Evolutionary conservation across 2,113 vertebrate genomes (phyloP), one percentile per base, ranked within the genome.

Genomic region (Sitta europaea): DNA sequence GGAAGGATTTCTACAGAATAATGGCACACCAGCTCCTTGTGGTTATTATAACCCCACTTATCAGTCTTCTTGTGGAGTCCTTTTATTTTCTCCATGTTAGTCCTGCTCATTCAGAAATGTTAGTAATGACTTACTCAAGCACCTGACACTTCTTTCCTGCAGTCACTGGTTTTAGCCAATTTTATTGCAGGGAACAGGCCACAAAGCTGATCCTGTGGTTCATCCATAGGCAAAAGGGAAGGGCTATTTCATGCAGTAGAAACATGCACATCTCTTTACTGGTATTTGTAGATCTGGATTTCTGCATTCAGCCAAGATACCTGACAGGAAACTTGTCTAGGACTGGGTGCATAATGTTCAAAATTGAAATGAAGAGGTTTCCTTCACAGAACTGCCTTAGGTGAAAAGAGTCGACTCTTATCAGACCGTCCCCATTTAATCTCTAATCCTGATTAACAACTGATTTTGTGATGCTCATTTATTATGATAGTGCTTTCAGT

Each of bases 381-480:
- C 51, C 14, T 83, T 53, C 70, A 78, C 36, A 61, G n/a, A 73
- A 83, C 28, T 70, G 70, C 87, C 87, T 85, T 65, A 45, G 66
- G 45, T 89, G 57, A 57, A 91, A 87, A 74, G 22, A 61, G 23
- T 38, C 2, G 3, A 42, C 57, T 61, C 57, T 85, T 94, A 81
- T 10, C 65, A 72, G 48, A n/a, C 27, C 0, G 0, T 54, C 48
- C 47, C 66, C 45, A 72, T 85, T 92, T 67, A 68, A 61, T 75
- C 70, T 85, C n/a, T 91, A 79, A 94, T 85, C 73, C 80, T 87
- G 73, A 94, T 82, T 79, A 96, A 62, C 36, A 91, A 55, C 54
- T 92, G 77, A 59, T 18, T 95, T 78, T 28, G 21, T 57, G 84
- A 85, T 75, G 36, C 31, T 92, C 57, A 45, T 61, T 81, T 91